Percentiles rank a stretch among this genome's conserved stretches.
phyloP scores from a whole-genome alignment of 2,797 vertebrate genomes.

The Botia almorhae region DNA sequence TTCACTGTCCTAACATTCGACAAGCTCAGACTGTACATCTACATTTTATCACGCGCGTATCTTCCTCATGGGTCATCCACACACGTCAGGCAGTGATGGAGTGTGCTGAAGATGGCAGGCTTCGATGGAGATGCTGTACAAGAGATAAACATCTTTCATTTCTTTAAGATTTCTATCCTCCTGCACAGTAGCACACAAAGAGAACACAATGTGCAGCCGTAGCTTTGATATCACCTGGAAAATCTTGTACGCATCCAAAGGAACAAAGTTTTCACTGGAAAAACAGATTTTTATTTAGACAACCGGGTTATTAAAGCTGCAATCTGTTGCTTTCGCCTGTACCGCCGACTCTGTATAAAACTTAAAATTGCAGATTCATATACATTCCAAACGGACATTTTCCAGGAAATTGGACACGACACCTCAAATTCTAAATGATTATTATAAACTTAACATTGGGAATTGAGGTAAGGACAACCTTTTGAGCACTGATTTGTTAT shows the following conservation, averaged over 20 bases:
- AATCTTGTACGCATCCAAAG: constrained; percentile 58
- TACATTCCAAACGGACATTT: too few species aligned
- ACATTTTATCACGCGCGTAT: background rate
- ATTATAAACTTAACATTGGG: too few species aligned
- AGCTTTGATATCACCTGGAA: constrained; percentile 46
- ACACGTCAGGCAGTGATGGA: constrained; percentile 27
- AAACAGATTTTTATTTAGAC: constrained; percentile 61
- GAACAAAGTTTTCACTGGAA: constrained; percentile 58
- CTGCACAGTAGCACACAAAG: constrained; percentile 30
- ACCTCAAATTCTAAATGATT: too few species aligned
- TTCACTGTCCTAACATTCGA: constrained; percentile 7
- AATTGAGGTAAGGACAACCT: too few species aligned
- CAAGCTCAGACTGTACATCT: constrained; percentile 7
- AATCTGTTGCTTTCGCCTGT: too few species aligned
- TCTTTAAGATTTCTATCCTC: constrained; percentile 43
- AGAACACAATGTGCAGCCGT: constrained; percentile 56
- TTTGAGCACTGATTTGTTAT: too few species aligned
- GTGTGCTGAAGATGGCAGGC: constrained; percentile 29
- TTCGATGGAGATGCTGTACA: constrained; percentile 15
- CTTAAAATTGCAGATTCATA: too few species aligned
- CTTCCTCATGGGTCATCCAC: constrained; percentile 8
- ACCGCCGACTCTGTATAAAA: too few species aligned
- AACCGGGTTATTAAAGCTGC: background rate
- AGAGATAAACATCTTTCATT: constrained; percentile 62
- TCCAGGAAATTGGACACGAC: too few species aligned